phyloP scores from a whole-genome alignment of 2,113 vertebrate genomes.

The Triplophysa dalaica region DNA sequence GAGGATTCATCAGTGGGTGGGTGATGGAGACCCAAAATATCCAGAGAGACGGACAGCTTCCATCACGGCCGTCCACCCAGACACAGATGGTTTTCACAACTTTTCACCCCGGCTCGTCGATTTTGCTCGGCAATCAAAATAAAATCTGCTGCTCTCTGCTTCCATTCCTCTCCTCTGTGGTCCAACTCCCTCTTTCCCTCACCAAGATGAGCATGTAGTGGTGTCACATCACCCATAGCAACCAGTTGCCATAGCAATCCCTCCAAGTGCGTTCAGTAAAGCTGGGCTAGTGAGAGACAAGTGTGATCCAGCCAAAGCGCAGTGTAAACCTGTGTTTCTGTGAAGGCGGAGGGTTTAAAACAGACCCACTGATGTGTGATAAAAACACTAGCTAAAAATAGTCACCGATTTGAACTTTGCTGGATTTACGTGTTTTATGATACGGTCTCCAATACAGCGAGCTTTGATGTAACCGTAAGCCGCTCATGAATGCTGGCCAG shows the following conservation, averaged over 20 bases:
- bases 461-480: neutral
- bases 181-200: constrained; percentile 62
- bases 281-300: constrained; percentile 48
- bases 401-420: constrained; percentile 37
- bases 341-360: constrained; percentile 55
- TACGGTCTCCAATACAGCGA: constrained; percentile 13
- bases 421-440: constrained; percentile 28
- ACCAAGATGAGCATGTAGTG: constrained; percentile 63
- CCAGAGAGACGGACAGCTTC: constrained; percentile 16
- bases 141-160: constrained; percentile 40
- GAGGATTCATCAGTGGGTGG: constrained; percentile 62
- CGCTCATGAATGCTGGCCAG: constrained; percentile 2
- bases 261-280: constrained; percentile 63
- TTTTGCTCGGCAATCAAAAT: constrained; percentile 45
- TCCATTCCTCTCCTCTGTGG: constrained; percentile 51
- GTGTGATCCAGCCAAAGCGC: constrained; percentile 54
- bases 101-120: constrained; percentile 35
- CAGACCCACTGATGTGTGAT: constrained; percentile 49
- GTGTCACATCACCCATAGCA: constrained; percentile 76
- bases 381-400: constrained; percentile 48
- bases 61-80: constrained; percentile 34
- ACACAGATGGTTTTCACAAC: constrained; percentile 43
- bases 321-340: constrained; percentile 49
- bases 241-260: constrained; percentile 83
- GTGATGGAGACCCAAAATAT: constrained; percentile 44